A percentile compares a stretch with the other conserved stretches of the same genome.
Evolutionary conservation across 2,888 invertebrate genomes (phyloP).

Genomic region (Scaeva pyrastri): DNA sequence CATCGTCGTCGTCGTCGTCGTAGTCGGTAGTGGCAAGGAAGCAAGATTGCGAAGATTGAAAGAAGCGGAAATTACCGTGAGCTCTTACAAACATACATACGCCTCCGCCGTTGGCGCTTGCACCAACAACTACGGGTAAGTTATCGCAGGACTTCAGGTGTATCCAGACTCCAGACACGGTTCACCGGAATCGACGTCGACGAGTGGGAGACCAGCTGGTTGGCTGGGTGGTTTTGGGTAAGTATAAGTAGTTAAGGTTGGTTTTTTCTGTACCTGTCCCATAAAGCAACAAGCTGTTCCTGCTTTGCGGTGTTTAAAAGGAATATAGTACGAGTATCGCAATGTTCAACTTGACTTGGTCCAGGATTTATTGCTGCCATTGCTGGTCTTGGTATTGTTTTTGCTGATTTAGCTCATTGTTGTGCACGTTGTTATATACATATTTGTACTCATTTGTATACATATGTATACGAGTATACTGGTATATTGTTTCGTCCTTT

Average conservation of each 20-base stretch:
- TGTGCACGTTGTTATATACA: background rate
- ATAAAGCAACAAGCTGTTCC: constrained; percentile 61
- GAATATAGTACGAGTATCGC: too few species aligned
- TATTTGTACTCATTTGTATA: too few species aligned
- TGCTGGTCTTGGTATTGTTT: constrained; percentile 14
- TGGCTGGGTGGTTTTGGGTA: background rate
- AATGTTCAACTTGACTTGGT: constrained; percentile 59
- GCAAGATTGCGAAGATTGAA: background rate
- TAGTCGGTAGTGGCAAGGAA: background rate
- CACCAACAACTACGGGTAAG: too few species aligned
- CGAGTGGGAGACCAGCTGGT: background rate
- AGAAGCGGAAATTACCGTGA: constrained; percentile 58
- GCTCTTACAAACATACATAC: background rate
- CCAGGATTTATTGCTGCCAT: constrained; percentile 40
- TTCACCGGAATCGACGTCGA: constrained; percentile 15
- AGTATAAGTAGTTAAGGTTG: background rate
- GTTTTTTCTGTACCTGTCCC: constrained; percentile 14
- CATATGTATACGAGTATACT: too few species aligned
- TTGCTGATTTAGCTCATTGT: constrained; percentile 11
- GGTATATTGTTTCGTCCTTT: background rate
- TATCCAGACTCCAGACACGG: constrained; percentile 28
- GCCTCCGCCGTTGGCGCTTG: too few species aligned
- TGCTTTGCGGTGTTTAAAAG: constrained; percentile 67
- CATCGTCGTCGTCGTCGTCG: background rate
- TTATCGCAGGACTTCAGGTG: constrained; percentile 56